Evolutionary conservation across 2,797 vertebrate species (phyloP).

Genomic region (Pangasius macronema): DNA sequence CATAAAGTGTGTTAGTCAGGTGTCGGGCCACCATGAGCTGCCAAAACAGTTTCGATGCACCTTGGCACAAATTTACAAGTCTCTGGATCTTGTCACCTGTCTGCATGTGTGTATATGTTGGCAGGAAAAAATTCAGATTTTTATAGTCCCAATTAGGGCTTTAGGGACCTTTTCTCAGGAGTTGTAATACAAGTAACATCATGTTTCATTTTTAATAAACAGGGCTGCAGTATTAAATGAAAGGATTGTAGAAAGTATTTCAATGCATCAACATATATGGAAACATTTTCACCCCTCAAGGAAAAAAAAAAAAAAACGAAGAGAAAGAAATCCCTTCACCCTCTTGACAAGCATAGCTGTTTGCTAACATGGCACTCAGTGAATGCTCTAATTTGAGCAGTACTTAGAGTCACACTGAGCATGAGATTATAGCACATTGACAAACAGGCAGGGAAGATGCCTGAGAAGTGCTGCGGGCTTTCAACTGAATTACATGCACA

Average conservation of each 20-base stretch:
- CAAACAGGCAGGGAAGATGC: constrained; percentile 52
- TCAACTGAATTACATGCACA: constrained; percentile 83
- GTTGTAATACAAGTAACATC: not conserved
- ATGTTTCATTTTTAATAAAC: not conserved
- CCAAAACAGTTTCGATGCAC: not conserved
- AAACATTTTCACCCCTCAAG: constrained; percentile 13
- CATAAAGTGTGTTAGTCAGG: constrained; percentile 18
- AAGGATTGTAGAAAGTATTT: not conserved
- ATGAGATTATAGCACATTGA: constrained; percentile 58
- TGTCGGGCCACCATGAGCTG: not conserved
- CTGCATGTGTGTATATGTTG: not conserved
- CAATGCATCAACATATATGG: not conserved
- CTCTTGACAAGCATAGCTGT: constrained; percentile 21
- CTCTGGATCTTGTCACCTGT: constrained; percentile 1
- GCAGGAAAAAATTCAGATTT: not conserved
- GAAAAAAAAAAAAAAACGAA: not conserved
- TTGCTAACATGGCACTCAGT: constrained; percentile 44
- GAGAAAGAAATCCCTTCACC: not conserved
- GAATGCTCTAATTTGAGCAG: constrained; percentile 49
- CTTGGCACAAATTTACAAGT: constrained; percentile 6
- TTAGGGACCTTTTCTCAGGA: not conserved
- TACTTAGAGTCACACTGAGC: constrained; percentile 56
- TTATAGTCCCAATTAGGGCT: not conserved
- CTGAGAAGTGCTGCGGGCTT: constrained; percentile 65
- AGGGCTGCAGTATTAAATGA: not conserved